phyloP scores from a whole-genome alignment of 2,888 invertebrate species.

The Rotaria magnacalcarata region DNA sequence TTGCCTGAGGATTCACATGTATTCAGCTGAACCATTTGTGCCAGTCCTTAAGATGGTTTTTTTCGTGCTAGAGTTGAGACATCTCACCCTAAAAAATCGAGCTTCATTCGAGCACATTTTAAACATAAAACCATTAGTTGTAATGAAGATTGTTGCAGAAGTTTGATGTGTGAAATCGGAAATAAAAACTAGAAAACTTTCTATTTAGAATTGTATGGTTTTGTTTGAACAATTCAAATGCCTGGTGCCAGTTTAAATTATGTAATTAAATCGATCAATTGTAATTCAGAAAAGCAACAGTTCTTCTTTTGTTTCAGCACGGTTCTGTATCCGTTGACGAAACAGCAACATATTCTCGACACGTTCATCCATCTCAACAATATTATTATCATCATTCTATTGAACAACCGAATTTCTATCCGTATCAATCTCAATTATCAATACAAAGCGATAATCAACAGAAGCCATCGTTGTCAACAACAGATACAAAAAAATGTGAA shows the following conservation, averaged over 20 bases:
- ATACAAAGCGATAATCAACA: neutral
- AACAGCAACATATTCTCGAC: neutral
- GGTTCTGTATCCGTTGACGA: neutral
- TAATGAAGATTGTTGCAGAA: no score
- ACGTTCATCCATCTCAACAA: constrained; percentile 9
- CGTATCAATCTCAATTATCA: constrained; percentile 6
- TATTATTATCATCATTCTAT: constrained; percentile 32
- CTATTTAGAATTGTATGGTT: neutral
- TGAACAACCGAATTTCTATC: neutral
- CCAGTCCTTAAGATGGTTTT: no score
- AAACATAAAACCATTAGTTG: no score
- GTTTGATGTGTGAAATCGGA: no score
- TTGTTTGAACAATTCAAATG: neutral
- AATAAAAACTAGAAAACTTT: neutral
- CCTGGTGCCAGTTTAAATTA: constrained; percentile 14
- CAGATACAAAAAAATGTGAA: neutral
- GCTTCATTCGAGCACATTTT: no score
- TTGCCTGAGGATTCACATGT: no score
- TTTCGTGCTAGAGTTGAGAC: no score
- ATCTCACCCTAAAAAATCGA: no score
- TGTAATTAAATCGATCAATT: neutral
- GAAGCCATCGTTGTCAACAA: neutral
- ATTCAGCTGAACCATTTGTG: no score
- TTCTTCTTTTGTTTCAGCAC: neutral
- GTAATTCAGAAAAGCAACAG: no score